Conservation (phyloP, 2,888 invertebrate species). For the Allygus modestus region DNA sequence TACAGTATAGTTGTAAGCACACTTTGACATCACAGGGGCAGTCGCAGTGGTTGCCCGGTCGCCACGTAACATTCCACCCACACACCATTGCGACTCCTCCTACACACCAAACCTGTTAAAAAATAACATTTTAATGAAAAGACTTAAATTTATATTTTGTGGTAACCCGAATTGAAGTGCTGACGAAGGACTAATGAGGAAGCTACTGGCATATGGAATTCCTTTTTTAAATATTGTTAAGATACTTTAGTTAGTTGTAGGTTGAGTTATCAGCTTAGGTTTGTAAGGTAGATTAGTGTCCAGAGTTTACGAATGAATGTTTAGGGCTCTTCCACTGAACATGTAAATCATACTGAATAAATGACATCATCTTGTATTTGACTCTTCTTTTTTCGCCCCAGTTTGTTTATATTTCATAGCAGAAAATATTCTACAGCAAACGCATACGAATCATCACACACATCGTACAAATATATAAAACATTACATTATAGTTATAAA, state of each 20-base stretch:
- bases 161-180: constrained; percentile 40
- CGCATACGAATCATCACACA: no score
- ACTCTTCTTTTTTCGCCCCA: neutral
- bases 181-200: constrained; percentile 37
- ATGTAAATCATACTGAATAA: constrained; percentile 59
- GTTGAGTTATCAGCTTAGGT: constrained; percentile 64
- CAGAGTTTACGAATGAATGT: constrained; percentile 65
- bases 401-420: no score
- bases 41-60: constrained; percentile 25
- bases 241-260: constrained; percentile 65
- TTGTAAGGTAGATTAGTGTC: constrained; percentile 65
- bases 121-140: constrained; percentile 28
- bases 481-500: no score
- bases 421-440: no score
- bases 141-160: constrained; percentile 58
- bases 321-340: constrained; percentile 65
- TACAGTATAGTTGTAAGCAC: constrained; percentile 55
- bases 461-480: no score
- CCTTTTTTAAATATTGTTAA: constrained; percentile 62
- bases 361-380: constrained; percentile 58
- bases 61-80: constrained; percentile 31
- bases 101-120: neutral
- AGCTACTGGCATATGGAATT: constrained; percentile 56
- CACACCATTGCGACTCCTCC: constrained; percentile 3
- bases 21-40: constrained; percentile 40